Base-by-base conservation (phyloP, 2,113 vertebrate species). In the Calyptommatus sinebrachiatus region DNA sequence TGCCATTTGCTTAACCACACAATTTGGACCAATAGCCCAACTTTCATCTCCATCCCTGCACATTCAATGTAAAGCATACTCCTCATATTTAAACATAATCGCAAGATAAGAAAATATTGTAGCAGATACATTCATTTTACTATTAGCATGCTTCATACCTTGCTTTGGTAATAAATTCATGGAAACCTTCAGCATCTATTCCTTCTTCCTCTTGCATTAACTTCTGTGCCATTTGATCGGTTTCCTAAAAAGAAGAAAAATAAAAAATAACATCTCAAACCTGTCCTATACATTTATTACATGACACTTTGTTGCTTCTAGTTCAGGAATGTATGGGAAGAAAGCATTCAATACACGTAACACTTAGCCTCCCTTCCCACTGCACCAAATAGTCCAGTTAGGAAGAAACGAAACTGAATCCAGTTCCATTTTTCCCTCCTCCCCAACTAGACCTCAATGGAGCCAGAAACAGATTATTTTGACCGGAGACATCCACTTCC, bases 91-190 rank as follows among this genome's bases (percentile, higher is more conserved):
- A 9, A 53, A 14, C 24, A 8, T n/a, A 18, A 22, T 5, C 60
- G 18, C 50, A 73, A 35, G 14, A 9, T 29, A 7, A 10, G 26
- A 29, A 53, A 73, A 60, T 9, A 11, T 31, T 31, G 46, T 67
- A 7, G 24, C 57, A 75, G n/a, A 16, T 14, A 22, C n/a, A 28
- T 60, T n/a, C 21, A 69, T 60, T 61, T 26, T 78, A 8, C 50
- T 61, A 29, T 65, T 84, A 85, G 78, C 87, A 84, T 24, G 71
- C 71, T 82, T 89, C 87, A 76, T 93, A 99, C 98, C 97, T 99
- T 86, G 98, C 97, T 85, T 88, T 90, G 48, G 86, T 89, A 93
- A 99, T 95, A 88, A 98, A 99, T 80, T 96, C 94, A 83, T 95
- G 94, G 93, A 99, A 99, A 67, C 91, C 92, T 91, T 91, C 92